Percentiles rank a stretch among this genome's conserved stretches.
Conservation (phyloP, 2,888 invertebrate species). For the Drosophila atroscutellata region DNA sequence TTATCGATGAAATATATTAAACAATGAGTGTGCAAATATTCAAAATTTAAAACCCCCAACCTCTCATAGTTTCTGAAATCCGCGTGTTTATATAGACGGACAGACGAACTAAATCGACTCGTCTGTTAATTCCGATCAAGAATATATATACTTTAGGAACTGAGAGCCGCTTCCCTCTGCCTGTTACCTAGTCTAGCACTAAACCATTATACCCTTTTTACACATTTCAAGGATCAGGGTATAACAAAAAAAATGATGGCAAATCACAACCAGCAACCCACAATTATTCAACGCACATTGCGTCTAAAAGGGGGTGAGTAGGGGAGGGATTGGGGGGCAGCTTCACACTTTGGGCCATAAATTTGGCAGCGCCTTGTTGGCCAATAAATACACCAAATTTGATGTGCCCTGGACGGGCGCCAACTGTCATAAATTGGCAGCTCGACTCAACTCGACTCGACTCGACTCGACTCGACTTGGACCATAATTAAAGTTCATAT, state of each 20-base stretch:
- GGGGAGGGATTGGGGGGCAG: neutral
- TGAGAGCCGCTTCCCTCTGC: neutral
- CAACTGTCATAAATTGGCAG: constrained; percentile 71
- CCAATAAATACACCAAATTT: constrained; percentile 68
- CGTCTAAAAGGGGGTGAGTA: constrained; percentile 3
- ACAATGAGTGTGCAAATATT: too few relatives aligned
- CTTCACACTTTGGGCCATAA: constrained; percentile 63
- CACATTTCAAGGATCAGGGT: neutral
- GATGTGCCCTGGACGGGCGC: constrained; percentile 59
- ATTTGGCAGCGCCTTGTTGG: constrained; percentile 71
- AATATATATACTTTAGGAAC: neutral
- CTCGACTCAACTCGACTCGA: constrained; percentile 14
- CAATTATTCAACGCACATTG: constrained; percentile 77
- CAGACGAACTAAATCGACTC: neutral
- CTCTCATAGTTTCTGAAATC: too few relatives aligned
- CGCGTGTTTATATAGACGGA: too few relatives aligned
- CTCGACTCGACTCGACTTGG: neutral
- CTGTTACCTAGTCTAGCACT: neutral
- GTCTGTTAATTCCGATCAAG: neutral
- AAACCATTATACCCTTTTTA: neutral
- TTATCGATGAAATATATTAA: too few relatives aligned
- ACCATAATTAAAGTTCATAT: constrained; percentile 67
- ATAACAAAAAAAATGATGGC: constrained; percentile 10
- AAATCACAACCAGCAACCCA: constrained; percentile 73
- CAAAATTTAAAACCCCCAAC: too few relatives aligned